phyloP scores from a whole-genome alignment of 23 tunicate genomes.

The Styela clava region DNA sequence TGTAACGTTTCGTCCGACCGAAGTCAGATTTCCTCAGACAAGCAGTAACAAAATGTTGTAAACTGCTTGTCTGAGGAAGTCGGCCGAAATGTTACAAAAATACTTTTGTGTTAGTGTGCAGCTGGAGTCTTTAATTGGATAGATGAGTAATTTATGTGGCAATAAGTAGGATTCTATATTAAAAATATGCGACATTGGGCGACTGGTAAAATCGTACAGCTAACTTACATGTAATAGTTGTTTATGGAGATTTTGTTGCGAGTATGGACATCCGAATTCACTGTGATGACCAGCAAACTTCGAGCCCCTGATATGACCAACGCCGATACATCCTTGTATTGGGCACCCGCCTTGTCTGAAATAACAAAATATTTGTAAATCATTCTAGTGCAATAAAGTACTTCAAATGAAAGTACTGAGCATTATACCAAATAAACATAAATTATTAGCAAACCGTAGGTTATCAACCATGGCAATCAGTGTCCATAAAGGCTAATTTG shows the following conservation, averaged over 20 bases:
- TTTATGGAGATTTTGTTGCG: slow-evolving; percentile 30
- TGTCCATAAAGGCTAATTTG: background rate
- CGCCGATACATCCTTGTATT: slow-evolving; percentile 50
- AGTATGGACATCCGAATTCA: slow-evolving; percentile 70
- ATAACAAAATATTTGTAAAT: background rate
- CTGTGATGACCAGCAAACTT: slow-evolving; percentile 43
- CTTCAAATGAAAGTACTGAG: background rate
- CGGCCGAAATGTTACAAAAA: background rate
- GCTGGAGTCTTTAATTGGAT: too few relatives aligned
- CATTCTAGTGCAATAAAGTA: background rate
- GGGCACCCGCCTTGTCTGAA: slow-evolving; percentile 37
- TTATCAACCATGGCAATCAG: background rate
- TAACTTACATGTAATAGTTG: background rate
- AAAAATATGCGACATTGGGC: background rate
- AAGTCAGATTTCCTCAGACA: too few relatives aligned
- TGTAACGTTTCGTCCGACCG: too few relatives aligned
- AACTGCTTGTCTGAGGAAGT: background rate
- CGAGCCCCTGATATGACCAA: slow-evolving; percentile 44
- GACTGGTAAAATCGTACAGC: background rate
- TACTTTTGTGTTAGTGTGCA: too few relatives aligned
- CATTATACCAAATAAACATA: background rate
- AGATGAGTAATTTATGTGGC: background rate
- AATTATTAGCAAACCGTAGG: background rate
- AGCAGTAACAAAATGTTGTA: background rate
- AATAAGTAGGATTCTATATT: background rate